Conservation (phyloP, 92 coral and sea anemone species). For the Epizoanthus stellaris region DNA sequence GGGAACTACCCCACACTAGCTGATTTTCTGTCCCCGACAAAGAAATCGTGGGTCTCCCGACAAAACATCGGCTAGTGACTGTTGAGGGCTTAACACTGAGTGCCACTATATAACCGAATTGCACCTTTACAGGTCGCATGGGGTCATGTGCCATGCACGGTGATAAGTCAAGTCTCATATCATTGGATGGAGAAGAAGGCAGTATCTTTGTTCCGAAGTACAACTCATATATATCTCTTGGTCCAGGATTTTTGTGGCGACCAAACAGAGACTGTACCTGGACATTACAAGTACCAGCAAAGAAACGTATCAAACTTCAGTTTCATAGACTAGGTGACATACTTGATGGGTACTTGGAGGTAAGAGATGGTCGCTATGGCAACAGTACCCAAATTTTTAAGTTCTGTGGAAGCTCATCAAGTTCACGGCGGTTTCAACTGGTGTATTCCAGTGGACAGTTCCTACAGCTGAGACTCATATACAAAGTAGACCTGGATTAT, state of each 20-base stretch:
- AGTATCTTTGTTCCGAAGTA: not conserved
- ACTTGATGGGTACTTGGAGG: conserved; percentile 15
- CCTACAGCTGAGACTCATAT: conserved; percentile 14
- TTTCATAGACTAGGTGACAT: conserved; percentile 5
- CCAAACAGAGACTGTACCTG: conserved; percentile 4
- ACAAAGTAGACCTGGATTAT: not conserved
- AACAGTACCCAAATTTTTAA: not conserved
- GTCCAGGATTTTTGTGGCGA: not conserved
- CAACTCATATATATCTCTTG: not conserved
- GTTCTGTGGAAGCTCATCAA: not conserved
- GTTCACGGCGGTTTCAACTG: not conserved
- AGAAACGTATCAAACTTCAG: not conserved
- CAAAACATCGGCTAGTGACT: too few species aligned
- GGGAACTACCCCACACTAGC: too few species aligned
- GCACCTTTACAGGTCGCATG: not conserved
- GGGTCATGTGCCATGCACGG: not conserved
- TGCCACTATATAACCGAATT: too few species aligned
- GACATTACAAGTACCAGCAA: conserved; percentile 20
- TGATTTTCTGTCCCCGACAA: too few species aligned
- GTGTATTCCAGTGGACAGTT: conserved; percentile 28
- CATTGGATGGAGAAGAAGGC: not conserved
- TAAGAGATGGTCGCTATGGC: conserved; percentile 20
- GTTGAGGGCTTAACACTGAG: too few species aligned
- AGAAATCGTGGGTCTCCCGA: too few species aligned
- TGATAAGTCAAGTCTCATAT: not conserved